Base-by-base conservation (phyloP, 2,113 vertebrate species). In the Oreochromis niloticus region DNA sequence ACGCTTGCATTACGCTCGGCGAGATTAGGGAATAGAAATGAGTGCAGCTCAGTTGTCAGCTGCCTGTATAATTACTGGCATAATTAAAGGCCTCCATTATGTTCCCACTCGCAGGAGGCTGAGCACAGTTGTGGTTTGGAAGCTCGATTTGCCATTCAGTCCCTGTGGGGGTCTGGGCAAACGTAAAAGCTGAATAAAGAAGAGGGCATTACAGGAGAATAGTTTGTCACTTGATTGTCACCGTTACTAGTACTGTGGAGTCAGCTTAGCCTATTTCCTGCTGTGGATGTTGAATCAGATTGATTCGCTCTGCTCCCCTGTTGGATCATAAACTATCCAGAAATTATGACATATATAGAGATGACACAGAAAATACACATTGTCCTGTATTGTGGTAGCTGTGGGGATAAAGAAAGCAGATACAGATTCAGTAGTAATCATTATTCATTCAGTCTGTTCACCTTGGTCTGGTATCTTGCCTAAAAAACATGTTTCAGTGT, bases 21-120 rank as follows among this genome's bases (percentile, higher is more conserved):
- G 34, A 91, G 87, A 85, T 89, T 43, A 80, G 82, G 87, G 84
- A 93, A 94, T 86, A 78, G 83, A 93, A 83, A 88, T 85, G 81
- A 78, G 63, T 90, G 89, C n/a, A 39, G 86, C 91, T 94, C 85
- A 63, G 71, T 91, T 85, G 88, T 94, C 89, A 87, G 87, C 91
- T 88, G 92, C 85, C 81, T 85, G 91, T 93, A 82, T 94, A 95
- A 94, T 95, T 95, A 95, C 86, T 84, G 85, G 78, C 79, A 81
- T 95, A 94, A 95, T 95, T 94, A 95, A 94, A 95, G 91, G 92
- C 89, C 89, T 95, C 89, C 89, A 88, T 94, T 94, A 93, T 87
- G 83, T 86, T 92, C 83, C 84, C 86, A 80, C 91, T 93, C 86
- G 5, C 86, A 82, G 87, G 91, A 90, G 88, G 89, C 85, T 82